A percentile compares a stretch with the other conserved stretches of the same genome.
phyloP scores from a whole-genome alignment of 1,140 invertebrate genomes.

The Leguminivora glycinivorella region DNA sequence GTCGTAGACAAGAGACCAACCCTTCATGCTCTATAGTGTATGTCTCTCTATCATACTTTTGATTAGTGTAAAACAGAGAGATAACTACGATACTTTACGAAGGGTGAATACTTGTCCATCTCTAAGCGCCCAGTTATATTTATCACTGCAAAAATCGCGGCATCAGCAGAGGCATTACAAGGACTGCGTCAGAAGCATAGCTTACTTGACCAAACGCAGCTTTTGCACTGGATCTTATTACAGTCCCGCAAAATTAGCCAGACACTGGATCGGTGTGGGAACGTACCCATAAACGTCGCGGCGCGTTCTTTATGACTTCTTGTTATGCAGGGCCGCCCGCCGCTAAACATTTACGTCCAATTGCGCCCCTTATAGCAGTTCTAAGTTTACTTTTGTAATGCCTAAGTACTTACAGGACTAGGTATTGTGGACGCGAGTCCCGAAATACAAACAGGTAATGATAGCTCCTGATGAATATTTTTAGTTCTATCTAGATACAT shows the following conservation, averaged over 20 bases:
- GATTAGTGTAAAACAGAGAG: too few relatives aligned
- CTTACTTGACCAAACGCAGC: not conserved
- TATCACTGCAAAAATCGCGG: too few relatives aligned
- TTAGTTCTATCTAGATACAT: too few relatives aligned
- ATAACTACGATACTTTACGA: too few relatives aligned
- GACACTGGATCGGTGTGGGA: conserved; percentile 47
- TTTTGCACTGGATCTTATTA: conserved; percentile 24
- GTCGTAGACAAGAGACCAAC: too few relatives aligned
- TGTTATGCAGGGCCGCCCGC: conserved; percentile 34
- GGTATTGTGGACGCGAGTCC: not conserved
- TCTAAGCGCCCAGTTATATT: too few relatives aligned
- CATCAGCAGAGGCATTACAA: not conserved
- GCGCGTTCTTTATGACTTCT: conserved; percentile 47
- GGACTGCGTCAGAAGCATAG: not conserved
- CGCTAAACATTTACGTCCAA: conserved; percentile 20
- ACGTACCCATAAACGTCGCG: conserved; percentile 46
- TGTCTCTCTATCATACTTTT: too few relatives aligned
- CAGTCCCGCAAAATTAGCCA: conserved; percentile 37
- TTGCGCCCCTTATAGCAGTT: conserved; percentile 7
- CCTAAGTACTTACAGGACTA: too few relatives aligned
- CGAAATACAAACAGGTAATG: not conserved
- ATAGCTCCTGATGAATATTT: not conserved
- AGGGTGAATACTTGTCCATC: too few relatives aligned
- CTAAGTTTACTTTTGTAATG: conserved; percentile 5
- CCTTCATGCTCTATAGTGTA: too few relatives aligned